Evolutionary conservation across 2,113 vertebrate genomes (phyloP).

Genomic region (Bothrops jararaca): DNA sequence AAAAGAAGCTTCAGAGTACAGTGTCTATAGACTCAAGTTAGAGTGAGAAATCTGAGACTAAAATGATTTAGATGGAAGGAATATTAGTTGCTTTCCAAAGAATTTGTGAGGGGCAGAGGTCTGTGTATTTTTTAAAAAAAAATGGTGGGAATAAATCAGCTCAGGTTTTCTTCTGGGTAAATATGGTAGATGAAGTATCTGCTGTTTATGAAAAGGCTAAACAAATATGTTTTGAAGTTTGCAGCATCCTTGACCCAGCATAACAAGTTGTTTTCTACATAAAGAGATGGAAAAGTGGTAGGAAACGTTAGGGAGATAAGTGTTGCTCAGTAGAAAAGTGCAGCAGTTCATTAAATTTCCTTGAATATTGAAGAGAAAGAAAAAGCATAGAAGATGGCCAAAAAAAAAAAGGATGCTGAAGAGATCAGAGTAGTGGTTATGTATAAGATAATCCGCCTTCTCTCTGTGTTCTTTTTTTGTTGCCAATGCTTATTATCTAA

Average conservation of each 20-base stretch:
- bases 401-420: background rate
- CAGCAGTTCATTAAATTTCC: background rate
- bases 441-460: slow-evolving; percentile 27
- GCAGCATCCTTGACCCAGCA: background rate
- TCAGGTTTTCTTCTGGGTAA: background rate
- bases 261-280: background rate
- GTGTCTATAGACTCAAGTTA: background rate
- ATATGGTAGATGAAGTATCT: background rate
- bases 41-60: background rate
- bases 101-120: background rate
- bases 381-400: background rate
- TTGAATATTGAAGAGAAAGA: slow-evolving; percentile 4
- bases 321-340: background rate
- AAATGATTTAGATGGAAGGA: background rate
- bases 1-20: background rate
- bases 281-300: background rate
- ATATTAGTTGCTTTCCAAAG: background rate
- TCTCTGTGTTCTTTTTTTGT: background rate
- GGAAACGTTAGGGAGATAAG: background rate
- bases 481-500: slow-evolving; percentile 28
- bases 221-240: background rate
- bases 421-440: background rate
- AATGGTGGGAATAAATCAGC: background rate
- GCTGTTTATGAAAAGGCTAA: background rate
- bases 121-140: background rate